Base-by-base conservation (phyloP, 53 echinoderm and acorn worm genomes). In the Astropecten irregularis region DNA sequence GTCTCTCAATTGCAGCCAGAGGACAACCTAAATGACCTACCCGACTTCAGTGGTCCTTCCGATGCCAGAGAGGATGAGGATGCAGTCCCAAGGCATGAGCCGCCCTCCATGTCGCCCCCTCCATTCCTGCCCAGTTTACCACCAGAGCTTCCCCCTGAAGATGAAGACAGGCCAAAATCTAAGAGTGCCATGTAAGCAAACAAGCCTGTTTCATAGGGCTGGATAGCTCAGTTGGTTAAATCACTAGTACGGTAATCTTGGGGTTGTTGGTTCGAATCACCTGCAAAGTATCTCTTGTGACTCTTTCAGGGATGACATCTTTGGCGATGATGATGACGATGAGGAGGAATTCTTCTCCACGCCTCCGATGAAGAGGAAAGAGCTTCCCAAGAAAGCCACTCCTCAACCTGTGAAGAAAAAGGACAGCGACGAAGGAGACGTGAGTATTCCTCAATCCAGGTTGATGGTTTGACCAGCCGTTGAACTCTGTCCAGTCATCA, bases 101-200 rank as follows among this genome's bases (percentile, higher is more conserved):
- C 82, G 33, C 82, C 87, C 38, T 67, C 86, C 65, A 26, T 82
- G 57, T 87, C 91, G 25, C 92, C 92, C 60, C 91, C 95, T 14
- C 88, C 88, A 8, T 85, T 92, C 44, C 92, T 90, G 65, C 92
- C 95, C 3, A 87, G 84, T 36, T 68, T 93, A 25, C 97, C 97
- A 16, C 91, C 93, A 7, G 89, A 89, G 49, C 42, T 89, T 13
- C 92, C 92, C 16, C 83, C 88, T 0, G 92, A 95, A 28, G 91
- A 95, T 66, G 92, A 90, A 34, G 90, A 92, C 4, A 18, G 27
- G 28, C 81, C 69, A 40, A 81, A 28, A 39, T 13, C 69, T 4
- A 81, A 68, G 19, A 77, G 76, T 63, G 32, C 70, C 33, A 68
- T 40, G 87, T 87, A 81, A 23, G 81, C 10, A 28, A 31, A 58